Conservation (phyloP, 1,140 invertebrate species). For the Homalodisca vitripennis region DNA sequence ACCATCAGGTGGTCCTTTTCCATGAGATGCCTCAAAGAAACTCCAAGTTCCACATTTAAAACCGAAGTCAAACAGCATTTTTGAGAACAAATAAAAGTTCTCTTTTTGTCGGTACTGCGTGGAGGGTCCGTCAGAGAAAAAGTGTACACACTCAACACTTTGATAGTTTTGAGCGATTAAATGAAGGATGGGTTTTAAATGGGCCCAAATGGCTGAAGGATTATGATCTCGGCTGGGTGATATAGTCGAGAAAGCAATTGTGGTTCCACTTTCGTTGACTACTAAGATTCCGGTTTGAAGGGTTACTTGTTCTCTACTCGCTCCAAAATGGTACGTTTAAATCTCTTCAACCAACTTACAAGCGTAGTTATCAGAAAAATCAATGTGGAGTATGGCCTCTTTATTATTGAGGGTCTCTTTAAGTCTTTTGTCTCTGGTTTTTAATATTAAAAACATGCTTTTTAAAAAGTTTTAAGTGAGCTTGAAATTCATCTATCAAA, state of each 20-base stretch:
- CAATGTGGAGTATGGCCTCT: not conserved
- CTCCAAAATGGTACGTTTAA: not conserved
- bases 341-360: not conserved
- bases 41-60: constrained; percentile 35
- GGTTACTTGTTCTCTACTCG: not conserved
- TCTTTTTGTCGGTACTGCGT: not conserved
- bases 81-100: constrained; percentile 29
- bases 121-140: constrained; percentile 5
- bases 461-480: not conserved
- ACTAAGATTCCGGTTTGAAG: not conserved
- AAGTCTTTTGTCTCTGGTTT: too few relatives aligned
- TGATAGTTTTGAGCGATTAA: not conserved
- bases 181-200: constrained; percentile 16
- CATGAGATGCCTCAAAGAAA: constrained; percentile 43
- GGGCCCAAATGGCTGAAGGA: constrained; percentile 31
- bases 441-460: not conserved
- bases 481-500: not conserved
- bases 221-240: constrained; percentile 28
- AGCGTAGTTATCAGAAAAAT: not conserved
- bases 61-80: constrained; percentile 23
- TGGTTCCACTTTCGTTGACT: not conserved
- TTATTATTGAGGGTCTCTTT: too few relatives aligned
- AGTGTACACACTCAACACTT: not conserved
- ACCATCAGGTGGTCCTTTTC: constrained; percentile 41
- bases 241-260: constrained; percentile 33